Conservation (phyloP, 2,113 vertebrate genomes). For the Brachyhypopomus occidentalis region DNA sequence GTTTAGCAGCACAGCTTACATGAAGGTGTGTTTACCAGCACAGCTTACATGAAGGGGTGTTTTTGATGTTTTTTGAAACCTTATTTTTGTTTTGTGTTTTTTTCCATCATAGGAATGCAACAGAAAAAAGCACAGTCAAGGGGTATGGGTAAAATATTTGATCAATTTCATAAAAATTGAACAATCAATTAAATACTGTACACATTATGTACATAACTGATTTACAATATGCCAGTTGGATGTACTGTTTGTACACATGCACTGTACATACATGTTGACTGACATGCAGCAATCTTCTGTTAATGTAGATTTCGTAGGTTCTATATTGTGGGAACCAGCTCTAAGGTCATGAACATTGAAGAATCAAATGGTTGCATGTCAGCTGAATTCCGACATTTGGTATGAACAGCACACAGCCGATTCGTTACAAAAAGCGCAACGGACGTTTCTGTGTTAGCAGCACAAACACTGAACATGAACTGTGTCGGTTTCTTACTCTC, state of each 20-base stretch:
- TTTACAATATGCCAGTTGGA: too few relatives aligned
- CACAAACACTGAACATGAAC: conserved; percentile 1
- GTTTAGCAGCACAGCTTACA: not conserved
- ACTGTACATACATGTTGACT: too few relatives aligned
- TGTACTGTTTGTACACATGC: too few relatives aligned
- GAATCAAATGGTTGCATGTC: conserved; percentile 82
- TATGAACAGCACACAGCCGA: conserved; percentile 59
- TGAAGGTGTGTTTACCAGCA: not conserved
- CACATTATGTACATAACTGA: too few relatives aligned
- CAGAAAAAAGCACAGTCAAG: conserved; percentile 78
- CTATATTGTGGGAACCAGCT: conserved; percentile 79
- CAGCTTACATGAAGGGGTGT: not conserved
- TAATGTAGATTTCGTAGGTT: conserved; percentile 82
- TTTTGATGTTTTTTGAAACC: not conserved
- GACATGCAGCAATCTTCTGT: not conserved
- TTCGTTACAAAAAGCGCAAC: not conserved
- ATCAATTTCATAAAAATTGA: too few relatives aligned
- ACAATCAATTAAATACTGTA: too few relatives aligned
- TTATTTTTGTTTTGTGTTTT: not conserved
- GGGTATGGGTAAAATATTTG: conserved; percentile 70
- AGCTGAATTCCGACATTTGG: conserved; percentile 90
- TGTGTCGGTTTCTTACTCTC: not conserved
- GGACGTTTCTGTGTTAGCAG: not conserved
- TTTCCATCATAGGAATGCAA: conserved; percentile 80
- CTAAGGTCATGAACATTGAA: conserved; percentile 89